Percentiles rank a stretch among this genome's conserved stretches.
Conservation (phyloP, 2,113 vertebrate species). For the Galeopterus variegatus region DNA sequence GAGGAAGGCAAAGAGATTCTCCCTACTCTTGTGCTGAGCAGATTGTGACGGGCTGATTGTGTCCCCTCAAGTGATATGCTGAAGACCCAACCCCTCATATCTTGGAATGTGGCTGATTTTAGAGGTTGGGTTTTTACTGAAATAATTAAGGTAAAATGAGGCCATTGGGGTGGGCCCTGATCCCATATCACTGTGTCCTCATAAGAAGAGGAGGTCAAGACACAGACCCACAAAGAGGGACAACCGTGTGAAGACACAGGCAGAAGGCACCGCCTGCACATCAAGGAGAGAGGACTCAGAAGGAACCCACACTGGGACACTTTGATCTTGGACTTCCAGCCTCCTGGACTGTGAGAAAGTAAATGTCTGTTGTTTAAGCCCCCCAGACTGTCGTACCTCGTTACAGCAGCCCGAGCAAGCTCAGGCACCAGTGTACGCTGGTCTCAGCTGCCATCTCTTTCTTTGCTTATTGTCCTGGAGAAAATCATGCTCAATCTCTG, state of each 20-base stretch:
- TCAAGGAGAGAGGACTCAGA: neutral
- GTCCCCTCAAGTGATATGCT: neutral
- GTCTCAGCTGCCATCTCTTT: neutral
- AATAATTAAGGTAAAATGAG: neutral
- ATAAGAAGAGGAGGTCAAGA: neutral
- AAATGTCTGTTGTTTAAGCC: accelerated
- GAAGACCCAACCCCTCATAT: accelerated
- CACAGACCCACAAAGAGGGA: neutral
- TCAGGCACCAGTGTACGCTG: accelerated
- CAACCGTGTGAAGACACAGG: neutral
- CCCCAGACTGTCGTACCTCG: accelerated
- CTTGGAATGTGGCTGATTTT: neutral
- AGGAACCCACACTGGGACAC: neutral
- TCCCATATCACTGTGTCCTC: accelerated
- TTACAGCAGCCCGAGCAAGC: accelerated
- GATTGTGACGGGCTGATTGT: too few species aligned
- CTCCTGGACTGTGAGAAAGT: accelerated
- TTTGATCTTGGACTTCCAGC: neutral
- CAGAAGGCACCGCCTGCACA: accelerated
- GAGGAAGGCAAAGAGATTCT: neutral
- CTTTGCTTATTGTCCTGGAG: neutral
- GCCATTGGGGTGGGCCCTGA: accelerated
- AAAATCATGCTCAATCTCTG: neutral
- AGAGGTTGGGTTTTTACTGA: neutral
- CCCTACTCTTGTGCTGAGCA: neutral